Evolutionary conservation across 2,113 vertebrate genomes (phyloP).

Genomic region (Mixornis gularis): DNA sequence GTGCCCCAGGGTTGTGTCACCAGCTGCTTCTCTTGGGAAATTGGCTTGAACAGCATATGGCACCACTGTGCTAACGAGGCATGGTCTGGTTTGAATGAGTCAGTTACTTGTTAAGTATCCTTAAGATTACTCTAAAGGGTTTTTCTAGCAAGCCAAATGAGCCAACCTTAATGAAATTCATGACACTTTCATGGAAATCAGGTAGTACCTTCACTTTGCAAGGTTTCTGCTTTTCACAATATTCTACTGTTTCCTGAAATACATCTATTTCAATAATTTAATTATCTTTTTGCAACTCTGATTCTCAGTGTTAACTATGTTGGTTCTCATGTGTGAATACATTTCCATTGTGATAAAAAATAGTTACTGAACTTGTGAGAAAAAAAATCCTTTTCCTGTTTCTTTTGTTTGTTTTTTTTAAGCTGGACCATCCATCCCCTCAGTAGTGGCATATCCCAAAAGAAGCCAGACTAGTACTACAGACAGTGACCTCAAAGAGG

Average conservation of each 20-base stretch:
- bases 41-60: neutral
- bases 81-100: neutral
- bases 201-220: neutral
- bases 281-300: neutral
- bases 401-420: neutral
- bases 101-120: neutral
- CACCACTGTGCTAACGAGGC: neutral
- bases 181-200: neutral
- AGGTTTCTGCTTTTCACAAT: neutral
- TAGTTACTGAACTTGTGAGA: neutral
- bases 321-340: neutral
- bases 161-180: neutral
- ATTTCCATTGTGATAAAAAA: neutral
- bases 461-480: conserved; percentile 87
- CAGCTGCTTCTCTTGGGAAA: neutral
- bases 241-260: neutral
- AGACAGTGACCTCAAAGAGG: conserved; percentile 85
- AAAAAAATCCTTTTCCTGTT: neutral
- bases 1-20: neutral
- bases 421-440: conserved; percentile 86
- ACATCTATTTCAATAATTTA: neutral
- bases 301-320: neutral
- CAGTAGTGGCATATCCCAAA: conserved; percentile 86
- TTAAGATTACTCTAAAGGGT: neutral
- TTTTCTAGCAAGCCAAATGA: neutral